Percentiles rank a stretch among this genome's conserved stretches.
Evolutionary conservation across 2,797 vertebrate genomes (phyloP).

Genomic region (Coracias cyanogaster): DNA sequence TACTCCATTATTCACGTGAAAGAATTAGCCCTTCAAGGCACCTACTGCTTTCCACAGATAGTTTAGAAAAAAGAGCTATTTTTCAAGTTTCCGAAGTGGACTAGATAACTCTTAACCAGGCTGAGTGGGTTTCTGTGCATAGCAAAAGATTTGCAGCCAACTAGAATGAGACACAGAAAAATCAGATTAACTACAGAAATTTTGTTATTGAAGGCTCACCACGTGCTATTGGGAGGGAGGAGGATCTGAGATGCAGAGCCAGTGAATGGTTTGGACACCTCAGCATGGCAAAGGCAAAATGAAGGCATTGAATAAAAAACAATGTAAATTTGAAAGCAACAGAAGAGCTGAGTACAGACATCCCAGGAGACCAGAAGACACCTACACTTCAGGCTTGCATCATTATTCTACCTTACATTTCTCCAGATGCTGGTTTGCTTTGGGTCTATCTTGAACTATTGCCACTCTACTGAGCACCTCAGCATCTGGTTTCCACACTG

Average conservation of each 20-base stretch:
- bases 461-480: not conserved
- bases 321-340: not conserved
- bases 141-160: not conserved
- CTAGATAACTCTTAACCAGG: not conserved
- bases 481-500: not conserved
- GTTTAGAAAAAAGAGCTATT: not conserved
- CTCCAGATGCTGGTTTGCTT: not conserved
- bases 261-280: not conserved
- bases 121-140: not conserved
- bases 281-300: not conserved
- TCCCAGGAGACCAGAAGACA: not conserved
- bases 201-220: not conserved
- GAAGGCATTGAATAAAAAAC: not conserved
- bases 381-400: not conserved
- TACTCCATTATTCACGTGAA: not conserved
- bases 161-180: not conserved
- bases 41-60: not conserved
- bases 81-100: not conserved
- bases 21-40: not conserved
- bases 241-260: not conserved
- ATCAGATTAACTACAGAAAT: not conserved
- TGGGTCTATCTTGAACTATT: not conserved
- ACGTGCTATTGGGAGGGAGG: rapidly evolving
- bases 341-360: not conserved
- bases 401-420: not conserved